phyloP scores from a whole-genome alignment of 2,888 invertebrate species.

The Gandaritis pyraliata region DNA sequence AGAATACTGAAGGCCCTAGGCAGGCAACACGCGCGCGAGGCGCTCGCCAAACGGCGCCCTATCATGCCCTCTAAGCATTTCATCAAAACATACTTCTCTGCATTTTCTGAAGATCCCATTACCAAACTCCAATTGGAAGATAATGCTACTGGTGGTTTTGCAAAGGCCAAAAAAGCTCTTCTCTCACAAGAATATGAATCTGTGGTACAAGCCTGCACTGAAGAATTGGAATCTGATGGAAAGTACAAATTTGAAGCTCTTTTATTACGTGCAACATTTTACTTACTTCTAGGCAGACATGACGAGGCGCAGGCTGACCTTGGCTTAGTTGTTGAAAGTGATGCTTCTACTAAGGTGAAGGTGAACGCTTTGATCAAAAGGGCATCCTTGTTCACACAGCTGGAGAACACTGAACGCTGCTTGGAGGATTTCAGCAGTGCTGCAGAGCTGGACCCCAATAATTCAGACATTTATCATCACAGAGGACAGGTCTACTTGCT shows the following conservation, averaged over 20 bases:
- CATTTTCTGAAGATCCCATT: slow-evolving; percentile 95
- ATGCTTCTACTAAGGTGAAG: slow-evolving; percentile 86
- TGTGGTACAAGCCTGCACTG: slow-evolving; percentile 90
- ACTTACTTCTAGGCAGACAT: slow-evolving; percentile 90
- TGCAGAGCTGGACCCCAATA: slow-evolving; percentile 89
- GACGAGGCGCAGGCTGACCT: slow-evolving; percentile 89
- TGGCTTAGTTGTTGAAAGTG: slow-evolving; percentile 87
- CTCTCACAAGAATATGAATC: slow-evolving; percentile 90
- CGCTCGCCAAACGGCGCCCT: slow-evolving; percentile 87
- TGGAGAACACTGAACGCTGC: slow-evolving; percentile 89
- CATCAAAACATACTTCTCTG: slow-evolving; percentile 93
- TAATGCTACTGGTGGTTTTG: slow-evolving; percentile 84
- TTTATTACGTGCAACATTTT: slow-evolving; percentile 93
- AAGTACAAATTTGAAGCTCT: slow-evolving; percentile 88
- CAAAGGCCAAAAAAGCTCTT: slow-evolving; percentile 88
- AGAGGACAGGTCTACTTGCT: slow-evolving; percentile 94
- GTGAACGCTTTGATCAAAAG: slow-evolving; percentile 95
- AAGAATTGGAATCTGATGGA: slow-evolving; percentile 88
- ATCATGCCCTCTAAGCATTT: slow-evolving; percentile 94
- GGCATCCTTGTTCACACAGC: slow-evolving; percentile 92
- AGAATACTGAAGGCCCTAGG: slow-evolving; percentile 93
- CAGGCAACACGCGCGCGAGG: slow-evolving; percentile 89
- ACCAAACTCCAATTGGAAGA: slow-evolving; percentile 80
- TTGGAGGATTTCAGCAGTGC: slow-evolving; percentile 92
- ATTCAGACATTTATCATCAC: slow-evolving; percentile 96